Base-by-base conservation (phyloP, 1,140 invertebrate genomes). In the Acyrthosiphon pisum region DNA sequence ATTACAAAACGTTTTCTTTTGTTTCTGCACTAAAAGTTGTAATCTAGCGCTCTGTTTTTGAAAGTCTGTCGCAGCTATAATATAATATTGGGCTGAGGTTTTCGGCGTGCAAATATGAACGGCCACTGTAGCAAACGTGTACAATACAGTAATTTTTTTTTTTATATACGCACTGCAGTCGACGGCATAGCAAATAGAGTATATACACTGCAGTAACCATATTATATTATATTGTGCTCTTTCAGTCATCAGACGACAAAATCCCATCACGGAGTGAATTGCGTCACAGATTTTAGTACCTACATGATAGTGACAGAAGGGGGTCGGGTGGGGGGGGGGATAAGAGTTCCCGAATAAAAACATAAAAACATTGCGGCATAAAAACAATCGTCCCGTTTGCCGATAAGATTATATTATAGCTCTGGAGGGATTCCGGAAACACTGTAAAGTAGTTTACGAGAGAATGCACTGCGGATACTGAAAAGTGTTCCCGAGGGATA, bases 351-450 rank as follows among this genome's bases (percentile, higher is more conserved):
- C 37, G 37, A 35, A 88, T 88, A 88, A 20, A 23, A 88, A 53
- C 50, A 88, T 35, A 50, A 88, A 88, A 88, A 53, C 14, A 88
- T 23, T 23, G 87, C 7, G 46, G 37, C 46, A 35, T 88, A 53
- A 35, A 88, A 88, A 88, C 87, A 53, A 88, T 88, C 18, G 87
- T 53, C 3, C 23, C 30, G 86, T 88, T 23, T 18, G 48, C 4
- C 46, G 87, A 88, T 88, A 88, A 53, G 87, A 88, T 88, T 53
- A 50, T 50, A 88, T 88, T 50, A n/a, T 76, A 88, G 48, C 46
- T 88, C 50, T 53, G 30, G 11, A 76, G 60, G 60, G 60, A n/a
- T 68, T 30, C 60, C 60, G 30, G 56, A 68, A 50, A 30, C 30
- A n/a, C 14, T 37, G 35, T n/a, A 83, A 35, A 83, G 22, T 37